These are phyloP conservation scores for Venturia canescens DNA, from an alignment of 1,140 invertebrate species.

Conservation along the genomic window DNA sequence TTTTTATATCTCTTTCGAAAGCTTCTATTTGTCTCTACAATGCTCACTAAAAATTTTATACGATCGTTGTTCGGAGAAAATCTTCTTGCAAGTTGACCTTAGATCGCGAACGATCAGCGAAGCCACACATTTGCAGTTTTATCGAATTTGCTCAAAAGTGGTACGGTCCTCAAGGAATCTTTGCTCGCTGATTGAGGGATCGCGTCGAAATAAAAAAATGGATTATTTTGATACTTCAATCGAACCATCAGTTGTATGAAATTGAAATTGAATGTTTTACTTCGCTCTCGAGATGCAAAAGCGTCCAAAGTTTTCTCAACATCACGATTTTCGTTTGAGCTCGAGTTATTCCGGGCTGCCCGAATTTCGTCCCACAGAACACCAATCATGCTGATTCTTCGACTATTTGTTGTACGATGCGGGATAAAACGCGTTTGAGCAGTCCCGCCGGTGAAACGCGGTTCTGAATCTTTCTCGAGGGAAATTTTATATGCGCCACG, in stretches of 20 bases:
- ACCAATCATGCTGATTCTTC: constrained; percentile 93
- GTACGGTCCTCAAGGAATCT: constrained; percentile 70
- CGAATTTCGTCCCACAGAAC: constrained; percentile 86
- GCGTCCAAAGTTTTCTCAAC: constrained; percentile 76
- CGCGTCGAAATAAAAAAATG: constrained; percentile 71
- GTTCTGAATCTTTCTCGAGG: constrained; percentile 66
- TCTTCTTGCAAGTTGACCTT: constrained; percentile 47
- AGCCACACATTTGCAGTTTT: constrained; percentile 72
- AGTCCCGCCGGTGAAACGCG: constrained; percentile 88
- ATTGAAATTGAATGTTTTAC: constrained; percentile 66
- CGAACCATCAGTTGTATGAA: neutral
- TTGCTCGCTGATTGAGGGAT: constrained; percentile 77
- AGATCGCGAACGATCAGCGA: constrained; percentile 56
- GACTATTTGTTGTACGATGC: constrained; percentile 92
- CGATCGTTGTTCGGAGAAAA: constrained; percentile 62
- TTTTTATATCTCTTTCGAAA: too few species aligned
- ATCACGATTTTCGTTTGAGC: constrained; percentile 81
- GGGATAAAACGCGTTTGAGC: constrained; percentile 85
- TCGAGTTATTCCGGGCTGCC: constrained; percentile 83
- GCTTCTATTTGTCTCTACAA: too few species aligned
- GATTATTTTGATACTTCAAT: neutral
- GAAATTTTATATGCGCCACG: too few species aligned
- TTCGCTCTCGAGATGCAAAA: constrained; percentile 78
- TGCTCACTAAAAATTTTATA: constrained; percentile 55
- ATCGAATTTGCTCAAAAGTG: constrained; percentile 71